Evolutionary conservation across 2,113 vertebrate genomes (phyloP).

Genomic region (Aramus guarauna): DNA sequence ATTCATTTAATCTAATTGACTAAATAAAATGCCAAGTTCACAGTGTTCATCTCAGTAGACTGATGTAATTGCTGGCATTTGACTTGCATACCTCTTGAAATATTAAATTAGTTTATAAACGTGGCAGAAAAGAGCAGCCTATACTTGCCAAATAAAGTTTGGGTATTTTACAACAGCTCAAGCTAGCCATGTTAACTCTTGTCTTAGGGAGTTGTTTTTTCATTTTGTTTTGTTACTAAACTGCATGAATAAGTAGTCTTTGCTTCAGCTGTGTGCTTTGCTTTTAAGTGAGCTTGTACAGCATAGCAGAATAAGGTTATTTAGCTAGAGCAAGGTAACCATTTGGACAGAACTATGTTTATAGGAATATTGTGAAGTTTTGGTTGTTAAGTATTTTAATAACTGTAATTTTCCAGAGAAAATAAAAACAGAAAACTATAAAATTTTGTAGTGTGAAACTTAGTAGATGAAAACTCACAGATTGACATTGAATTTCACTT

Average conservation of each 20-base stretch:
- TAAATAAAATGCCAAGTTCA: slow-evolving; percentile 17
- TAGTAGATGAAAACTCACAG: slow-evolving; percentile 32
- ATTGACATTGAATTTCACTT: slow-evolving; percentile 64
- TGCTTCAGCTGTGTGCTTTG: not conserved
- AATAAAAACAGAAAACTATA: not conserved
- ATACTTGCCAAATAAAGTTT: slow-evolving; percentile 39
- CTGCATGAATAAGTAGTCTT: not conserved
- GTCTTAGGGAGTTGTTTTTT: not conserved
- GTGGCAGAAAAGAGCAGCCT: slow-evolving; percentile 49
- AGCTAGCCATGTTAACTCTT: slow-evolving; percentile 6
- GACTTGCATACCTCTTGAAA: slow-evolving; percentile 59
- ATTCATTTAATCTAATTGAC: slow-evolving; percentile 21
- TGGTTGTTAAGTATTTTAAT: not conserved
- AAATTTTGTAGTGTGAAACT: not conserved
- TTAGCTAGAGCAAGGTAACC: not conserved
- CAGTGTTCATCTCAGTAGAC: slow-evolving; percentile 41
- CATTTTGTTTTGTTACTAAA: not conserved
- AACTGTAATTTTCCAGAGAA: not conserved
- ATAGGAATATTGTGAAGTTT: not conserved
- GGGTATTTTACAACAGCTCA: slow-evolving; percentile 37
- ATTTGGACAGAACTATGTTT: not conserved
- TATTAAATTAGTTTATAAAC: slow-evolving; percentile 67
- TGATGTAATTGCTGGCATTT: slow-evolving; percentile 63
- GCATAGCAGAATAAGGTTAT: not conserved
- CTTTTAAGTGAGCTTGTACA: not conserved